Percentiles rank a stretch among this genome's conserved stretches.
These are phyloP conservation scores for Drosophila equinoxialis DNA, from an alignment of 1,140 invertebrate species.

Conservation along the genomic window DNA sequence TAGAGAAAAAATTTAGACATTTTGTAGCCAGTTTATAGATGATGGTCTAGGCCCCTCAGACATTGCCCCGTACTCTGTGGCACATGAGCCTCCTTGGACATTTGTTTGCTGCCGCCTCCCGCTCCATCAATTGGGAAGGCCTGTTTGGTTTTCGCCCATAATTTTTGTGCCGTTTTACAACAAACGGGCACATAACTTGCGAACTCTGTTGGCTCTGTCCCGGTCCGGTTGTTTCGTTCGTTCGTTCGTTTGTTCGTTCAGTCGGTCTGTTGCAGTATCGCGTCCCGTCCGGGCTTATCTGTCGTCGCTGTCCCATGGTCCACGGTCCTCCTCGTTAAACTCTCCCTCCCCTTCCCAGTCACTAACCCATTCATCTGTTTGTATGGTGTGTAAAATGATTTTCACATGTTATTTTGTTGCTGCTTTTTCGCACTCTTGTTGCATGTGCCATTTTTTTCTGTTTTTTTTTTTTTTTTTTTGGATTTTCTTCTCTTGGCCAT, in stretches of 20 bases:
- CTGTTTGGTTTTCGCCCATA: constrained; percentile 78
- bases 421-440: constrained; percentile 48
- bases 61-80: neutral
- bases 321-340: constrained; percentile 16
- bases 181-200: constrained; percentile 74
- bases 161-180: constrained; percentile 74
- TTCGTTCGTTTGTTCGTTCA: neutral
- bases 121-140: constrained; percentile 46
- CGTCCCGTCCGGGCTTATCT: constrained; percentile 56
- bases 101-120: constrained; percentile 8
- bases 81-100: neutral
- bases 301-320: constrained; percentile 46
- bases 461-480: constrained; percentile 24
- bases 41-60: constrained; percentile 47
- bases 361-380: neutral
- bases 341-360: neutral
- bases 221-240: constrained; percentile 18
- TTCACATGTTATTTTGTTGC: constrained; percentile 71
- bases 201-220: constrained; percentile 34
- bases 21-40: constrained; percentile 77
- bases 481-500: constrained; percentile 38
- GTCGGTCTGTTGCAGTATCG: neutral
- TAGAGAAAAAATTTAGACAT: constrained; percentile 60
- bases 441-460: constrained; percentile 43
- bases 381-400: constrained; percentile 61